Conservation (phyloP, 2,888 invertebrate genomes). For the Brenthis daphne region DNA sequence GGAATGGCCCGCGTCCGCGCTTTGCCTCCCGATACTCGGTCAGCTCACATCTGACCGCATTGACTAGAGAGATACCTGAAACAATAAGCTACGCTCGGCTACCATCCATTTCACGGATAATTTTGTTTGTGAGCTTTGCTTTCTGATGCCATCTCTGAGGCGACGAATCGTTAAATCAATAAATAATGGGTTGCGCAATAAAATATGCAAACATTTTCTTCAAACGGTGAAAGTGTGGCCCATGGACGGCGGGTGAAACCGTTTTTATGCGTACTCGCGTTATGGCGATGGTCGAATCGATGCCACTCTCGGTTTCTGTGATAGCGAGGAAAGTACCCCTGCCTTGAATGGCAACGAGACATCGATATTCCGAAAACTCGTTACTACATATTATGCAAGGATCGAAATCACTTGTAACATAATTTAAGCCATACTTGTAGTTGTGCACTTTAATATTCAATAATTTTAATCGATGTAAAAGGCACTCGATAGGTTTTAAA, state of each 20-base stretch:
- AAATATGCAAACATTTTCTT: constrained; percentile 56
- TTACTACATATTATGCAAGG: constrained; percentile 21
- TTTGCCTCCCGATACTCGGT: background rate
- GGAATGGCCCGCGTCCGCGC: constrained; percentile 4
- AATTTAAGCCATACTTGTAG: no score
- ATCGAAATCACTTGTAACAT: background rate
- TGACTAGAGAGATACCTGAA: background rate
- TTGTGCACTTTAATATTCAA: no score
- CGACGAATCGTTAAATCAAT: constrained; percentile 37
- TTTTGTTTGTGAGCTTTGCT: constrained; percentile 15
- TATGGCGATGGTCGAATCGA: constrained; percentile 39
- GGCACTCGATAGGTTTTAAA: no score
- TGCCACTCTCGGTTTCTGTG: constrained; percentile 66
- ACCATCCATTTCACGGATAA: constrained; percentile 32
- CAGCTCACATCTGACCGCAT: background rate
- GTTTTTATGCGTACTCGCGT: constrained; percentile 33
- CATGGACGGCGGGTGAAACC: constrained; percentile 39
- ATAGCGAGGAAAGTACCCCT: constrained; percentile 46
- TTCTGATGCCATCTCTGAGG: background rate
- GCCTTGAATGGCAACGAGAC: constrained; percentile 48
- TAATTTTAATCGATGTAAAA: no score
- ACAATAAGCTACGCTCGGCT: constrained; percentile 36
- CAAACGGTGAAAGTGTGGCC: constrained; percentile 60
- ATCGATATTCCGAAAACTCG: constrained; percentile 27
- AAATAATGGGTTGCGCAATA: constrained; percentile 48